Evolutionary conservation across 2,113 vertebrate species (phyloP).

Genomic region (Orycteropus afer): DNA sequence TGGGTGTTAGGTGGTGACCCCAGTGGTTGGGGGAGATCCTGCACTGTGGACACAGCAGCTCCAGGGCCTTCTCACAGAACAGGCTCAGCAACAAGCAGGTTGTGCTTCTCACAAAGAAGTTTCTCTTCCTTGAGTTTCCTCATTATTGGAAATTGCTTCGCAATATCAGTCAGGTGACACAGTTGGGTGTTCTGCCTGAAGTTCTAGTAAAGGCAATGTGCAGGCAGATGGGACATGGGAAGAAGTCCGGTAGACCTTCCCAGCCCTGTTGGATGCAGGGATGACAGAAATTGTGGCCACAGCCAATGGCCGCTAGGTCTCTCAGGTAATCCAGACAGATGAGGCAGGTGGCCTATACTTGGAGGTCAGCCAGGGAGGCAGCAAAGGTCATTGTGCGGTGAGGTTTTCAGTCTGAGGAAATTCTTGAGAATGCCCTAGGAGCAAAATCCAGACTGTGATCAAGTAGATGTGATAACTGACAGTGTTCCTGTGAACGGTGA

Average conservation of each 20-base stretch:
- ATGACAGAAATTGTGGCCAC: slow-evolving; percentile 61
- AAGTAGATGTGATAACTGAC: no score
- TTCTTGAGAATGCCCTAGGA: background rate
- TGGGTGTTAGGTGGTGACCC: background rate
- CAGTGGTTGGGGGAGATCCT: background rate
- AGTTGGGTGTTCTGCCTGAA: background rate
- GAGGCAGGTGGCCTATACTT: slow-evolving; percentile 7
- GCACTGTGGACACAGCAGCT: slow-evolving; percentile 8
- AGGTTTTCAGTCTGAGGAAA: background rate
- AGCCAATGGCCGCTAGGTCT: background rate
- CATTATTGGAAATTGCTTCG: background rate
- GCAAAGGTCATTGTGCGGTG: slow-evolving; percentile 25
- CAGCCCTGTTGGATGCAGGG: background rate
- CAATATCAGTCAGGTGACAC: background rate
- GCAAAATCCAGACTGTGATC: no score
- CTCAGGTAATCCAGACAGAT: slow-evolving; percentile 19
- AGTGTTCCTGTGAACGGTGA: no score
- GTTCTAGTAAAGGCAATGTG: background rate
- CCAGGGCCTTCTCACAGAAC: slow-evolving; percentile 57
- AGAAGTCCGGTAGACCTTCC: background rate
- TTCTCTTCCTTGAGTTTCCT: background rate
- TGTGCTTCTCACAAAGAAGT: background rate
- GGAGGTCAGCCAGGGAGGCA: slow-evolving; percentile 2
- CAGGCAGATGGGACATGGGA: background rate
- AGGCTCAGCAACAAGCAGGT: slow-evolving; percentile 24